Evolutionary conservation across 1,140 invertebrate species (phyloP).

Genomic region (Ceratosolen fusciceps): DNA sequence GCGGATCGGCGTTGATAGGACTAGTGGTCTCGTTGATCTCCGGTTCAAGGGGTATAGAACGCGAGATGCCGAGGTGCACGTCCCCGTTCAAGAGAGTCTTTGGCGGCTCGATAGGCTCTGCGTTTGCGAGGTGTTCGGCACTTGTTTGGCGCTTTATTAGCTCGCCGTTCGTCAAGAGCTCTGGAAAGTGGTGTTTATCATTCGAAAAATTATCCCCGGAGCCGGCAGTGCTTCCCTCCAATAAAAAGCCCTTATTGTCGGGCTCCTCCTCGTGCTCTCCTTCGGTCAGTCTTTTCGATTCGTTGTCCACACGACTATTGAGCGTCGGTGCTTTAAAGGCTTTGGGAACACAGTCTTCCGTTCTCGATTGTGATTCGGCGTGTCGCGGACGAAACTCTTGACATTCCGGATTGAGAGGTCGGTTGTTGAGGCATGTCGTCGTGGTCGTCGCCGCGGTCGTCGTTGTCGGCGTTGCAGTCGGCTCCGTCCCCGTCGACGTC

Average conservation of each 20-base stretch:
- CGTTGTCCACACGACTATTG: constrained; percentile 47
- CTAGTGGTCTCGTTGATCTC: constrained; percentile 22
- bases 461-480: background rate
- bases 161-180: constrained; percentile 39
- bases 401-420: constrained; percentile 67
- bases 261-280: constrained; percentile 44
- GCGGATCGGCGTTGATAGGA: constrained; percentile 51
- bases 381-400: constrained; percentile 65
- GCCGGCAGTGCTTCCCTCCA: background rate
- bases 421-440: constrained; percentile 48
- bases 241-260: background rate
- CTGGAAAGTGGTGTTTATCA: no score
- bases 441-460: constrained; percentile 47
- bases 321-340: constrained; percentile 15
- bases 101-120: background rate
- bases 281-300: constrained; percentile 55
- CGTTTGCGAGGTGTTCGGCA: background rate
- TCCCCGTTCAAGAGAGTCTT: background rate
- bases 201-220: no score
- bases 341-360: constrained; percentile 13
- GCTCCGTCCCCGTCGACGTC: background rate
- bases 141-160: background rate
- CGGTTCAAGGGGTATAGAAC: background rate
- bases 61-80: background rate
- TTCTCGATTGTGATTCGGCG: constrained; percentile 29